Percentiles rank a stretch among this genome's conserved stretches.
Conservation (phyloP, 2,113 vertebrate species). For the Xiphophorus couchianus region DNA sequence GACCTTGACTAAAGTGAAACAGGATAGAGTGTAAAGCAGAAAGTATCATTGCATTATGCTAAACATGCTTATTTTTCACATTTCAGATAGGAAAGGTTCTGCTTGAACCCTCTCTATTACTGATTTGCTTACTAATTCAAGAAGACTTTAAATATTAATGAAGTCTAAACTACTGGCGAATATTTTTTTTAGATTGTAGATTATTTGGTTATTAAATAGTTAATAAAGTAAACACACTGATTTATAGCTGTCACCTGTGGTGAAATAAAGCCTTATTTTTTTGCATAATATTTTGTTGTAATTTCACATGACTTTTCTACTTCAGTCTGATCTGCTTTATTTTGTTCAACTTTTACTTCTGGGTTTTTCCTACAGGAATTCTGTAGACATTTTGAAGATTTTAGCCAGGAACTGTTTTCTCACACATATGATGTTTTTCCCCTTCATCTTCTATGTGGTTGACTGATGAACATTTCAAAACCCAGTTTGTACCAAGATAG, state of each 20-base stretch:
- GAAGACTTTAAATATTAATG: background rate
- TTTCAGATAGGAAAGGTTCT: too few species aligned
- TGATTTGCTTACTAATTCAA: too few species aligned
- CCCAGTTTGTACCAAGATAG: slow-evolving; percentile 1
- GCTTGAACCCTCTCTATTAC: background rate
- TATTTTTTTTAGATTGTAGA: background rate
- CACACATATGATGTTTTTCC: background rate
- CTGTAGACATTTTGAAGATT: background rate
- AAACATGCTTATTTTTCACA: too few species aligned
- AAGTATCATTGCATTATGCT: too few species aligned
- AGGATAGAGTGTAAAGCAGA: too few species aligned
- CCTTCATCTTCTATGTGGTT: background rate
- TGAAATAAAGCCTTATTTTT: too few species aligned
- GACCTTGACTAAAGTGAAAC: too few species aligned
- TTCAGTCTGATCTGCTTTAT: background rate
- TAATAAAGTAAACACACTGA: too few species aligned
- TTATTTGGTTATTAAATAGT: background rate
- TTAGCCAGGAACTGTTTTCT: background rate
- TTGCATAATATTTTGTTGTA: too few species aligned
- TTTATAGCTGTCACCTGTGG: too few species aligned
- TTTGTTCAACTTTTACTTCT: background rate
- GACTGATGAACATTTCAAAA: background rate
- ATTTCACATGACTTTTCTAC: too few species aligned
- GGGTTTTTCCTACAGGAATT: too few species aligned
- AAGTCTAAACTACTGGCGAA: background rate